A percentile compares a stretch with the other conserved stretches of the same genome.
These are phyloP conservation scores for Scaptodrosophila latifasciaeformis DNA, from an alignment of 2,888 invertebrate genomes.

Conservation along the genomic window DNA sequence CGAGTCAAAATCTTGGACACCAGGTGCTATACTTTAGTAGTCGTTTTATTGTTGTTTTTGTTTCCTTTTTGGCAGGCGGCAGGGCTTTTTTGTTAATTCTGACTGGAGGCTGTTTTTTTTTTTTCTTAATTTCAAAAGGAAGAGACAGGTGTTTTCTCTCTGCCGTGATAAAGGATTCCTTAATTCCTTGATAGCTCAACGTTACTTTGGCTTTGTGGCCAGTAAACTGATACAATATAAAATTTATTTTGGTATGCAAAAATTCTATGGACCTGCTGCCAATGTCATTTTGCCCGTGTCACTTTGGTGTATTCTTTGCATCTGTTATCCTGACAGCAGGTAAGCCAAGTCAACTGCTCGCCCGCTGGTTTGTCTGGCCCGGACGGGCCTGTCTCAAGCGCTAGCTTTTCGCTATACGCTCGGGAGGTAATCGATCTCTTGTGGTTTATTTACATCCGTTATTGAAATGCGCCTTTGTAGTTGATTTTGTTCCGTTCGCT, in stretches of 20 bases:
- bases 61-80: neutral
- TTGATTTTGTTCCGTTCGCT: constrained; percentile 27
- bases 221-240: no score
- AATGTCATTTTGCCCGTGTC: constrained; percentile 6
- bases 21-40: constrained; percentile 65
- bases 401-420: constrained; percentile 38
- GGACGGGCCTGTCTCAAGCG: no score
- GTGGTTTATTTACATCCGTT: constrained; percentile 74
- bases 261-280: neutral
- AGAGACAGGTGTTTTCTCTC: no score
- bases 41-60: constrained; percentile 31
- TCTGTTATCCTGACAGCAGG: constrained; percentile 60
- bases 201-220: no score
- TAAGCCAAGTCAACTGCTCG: constrained; percentile 22
- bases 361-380: no score
- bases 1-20: constrained; percentile 9
- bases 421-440: constrained; percentile 71
- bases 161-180: no score
- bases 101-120: neutral
- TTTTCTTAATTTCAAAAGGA: no score
- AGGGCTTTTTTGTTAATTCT: neutral
- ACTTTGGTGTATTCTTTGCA: constrained; percentile 24
- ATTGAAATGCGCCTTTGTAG: constrained; percentile 57
- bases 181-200: no score
- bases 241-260: neutral